phyloP scores from a whole-genome alignment of 2,113 vertebrate genomes.

The Spermophilus dauricus region DNA sequence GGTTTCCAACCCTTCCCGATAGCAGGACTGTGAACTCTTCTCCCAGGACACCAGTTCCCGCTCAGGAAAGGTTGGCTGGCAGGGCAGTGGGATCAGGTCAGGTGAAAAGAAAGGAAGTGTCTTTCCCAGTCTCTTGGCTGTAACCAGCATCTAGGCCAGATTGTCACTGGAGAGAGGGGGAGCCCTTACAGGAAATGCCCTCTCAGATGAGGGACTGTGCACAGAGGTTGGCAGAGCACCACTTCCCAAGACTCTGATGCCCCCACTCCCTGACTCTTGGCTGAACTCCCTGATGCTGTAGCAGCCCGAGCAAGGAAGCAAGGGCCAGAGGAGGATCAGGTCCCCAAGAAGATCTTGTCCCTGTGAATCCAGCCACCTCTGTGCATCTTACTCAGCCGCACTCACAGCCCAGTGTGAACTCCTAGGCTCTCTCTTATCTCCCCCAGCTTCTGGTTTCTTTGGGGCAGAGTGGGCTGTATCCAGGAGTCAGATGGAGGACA shows the following conservation, averaged over 20 bases:
- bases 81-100: not conserved
- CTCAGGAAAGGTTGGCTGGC: not conserved
- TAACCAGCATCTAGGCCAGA: not conserved
- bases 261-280: not conserved
- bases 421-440: not conserved
- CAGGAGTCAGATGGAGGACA: not conserved
- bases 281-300: too few relatives aligned
- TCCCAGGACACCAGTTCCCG: not conserved
- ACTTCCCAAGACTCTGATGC: not conserved
- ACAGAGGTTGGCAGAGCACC: not conserved
- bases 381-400: not conserved
- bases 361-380: not conserved
- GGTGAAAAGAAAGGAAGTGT: not conserved
- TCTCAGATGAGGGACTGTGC: not conserved
- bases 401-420: fast-evolving
- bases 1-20: not conserved
- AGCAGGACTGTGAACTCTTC: not conserved
- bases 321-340: not conserved
- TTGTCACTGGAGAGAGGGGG: not conserved
- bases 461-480: not conserved
- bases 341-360: not conserved
- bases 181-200: not conserved
- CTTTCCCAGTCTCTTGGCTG: not conserved
- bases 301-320: not conserved
- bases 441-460: not conserved